Evolutionary conservation across 2,888 invertebrate species (phyloP).

Genomic region (Plagodis pulveraria): DNA sequence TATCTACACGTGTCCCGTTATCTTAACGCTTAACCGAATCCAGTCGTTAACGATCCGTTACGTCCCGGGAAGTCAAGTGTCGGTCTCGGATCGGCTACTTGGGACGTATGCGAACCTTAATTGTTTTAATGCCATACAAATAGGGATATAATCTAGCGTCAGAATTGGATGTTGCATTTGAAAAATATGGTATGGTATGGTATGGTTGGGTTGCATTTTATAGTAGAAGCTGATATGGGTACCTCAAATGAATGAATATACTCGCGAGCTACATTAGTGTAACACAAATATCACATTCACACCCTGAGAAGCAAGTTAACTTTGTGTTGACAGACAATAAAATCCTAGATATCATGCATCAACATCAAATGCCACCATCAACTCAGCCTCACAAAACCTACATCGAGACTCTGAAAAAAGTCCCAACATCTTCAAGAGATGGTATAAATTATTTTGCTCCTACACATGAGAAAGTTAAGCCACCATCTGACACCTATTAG

Average conservation of each 20-base stretch:
- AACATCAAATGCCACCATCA: slow-evolving; percentile 22
- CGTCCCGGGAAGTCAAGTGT: slow-evolving; percentile 17
- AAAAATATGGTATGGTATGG: no score
- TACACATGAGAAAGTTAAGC: slow-evolving; percentile 41
- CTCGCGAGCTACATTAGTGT: no score
- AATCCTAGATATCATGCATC: slow-evolving; percentile 44
- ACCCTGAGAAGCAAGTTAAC: slow-evolving; percentile 42
- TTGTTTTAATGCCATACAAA: slow-evolving; percentile 6
- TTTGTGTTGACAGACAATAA: slow-evolving; percentile 45
- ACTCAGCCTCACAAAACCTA: slow-evolving; percentile 33
- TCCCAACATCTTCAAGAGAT: slow-evolving; percentile 49
- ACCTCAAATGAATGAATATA: no score
- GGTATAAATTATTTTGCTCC: slow-evolving; percentile 60
- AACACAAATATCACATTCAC: slow-evolving; percentile 33
- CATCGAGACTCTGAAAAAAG: slow-evolving; percentile 49
- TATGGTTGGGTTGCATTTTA: no score
- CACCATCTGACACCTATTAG: neutral
- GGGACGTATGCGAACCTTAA: slow-evolving; percentile 5
- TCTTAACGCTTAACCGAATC: slow-evolving; percentile 37
- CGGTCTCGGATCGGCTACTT: slow-evolving; percentile 4
- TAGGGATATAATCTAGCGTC: no score
- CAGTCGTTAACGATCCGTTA: slow-evolving; percentile 36
- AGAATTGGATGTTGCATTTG: no score
- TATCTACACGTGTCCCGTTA: slow-evolving; percentile 39
- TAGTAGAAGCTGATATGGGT: no score